These are phyloP conservation scores for Schizopygopsis malacanthus DNA, from an alignment of 2,797 vertebrate genomes.

Conservation along the genomic window DNA sequence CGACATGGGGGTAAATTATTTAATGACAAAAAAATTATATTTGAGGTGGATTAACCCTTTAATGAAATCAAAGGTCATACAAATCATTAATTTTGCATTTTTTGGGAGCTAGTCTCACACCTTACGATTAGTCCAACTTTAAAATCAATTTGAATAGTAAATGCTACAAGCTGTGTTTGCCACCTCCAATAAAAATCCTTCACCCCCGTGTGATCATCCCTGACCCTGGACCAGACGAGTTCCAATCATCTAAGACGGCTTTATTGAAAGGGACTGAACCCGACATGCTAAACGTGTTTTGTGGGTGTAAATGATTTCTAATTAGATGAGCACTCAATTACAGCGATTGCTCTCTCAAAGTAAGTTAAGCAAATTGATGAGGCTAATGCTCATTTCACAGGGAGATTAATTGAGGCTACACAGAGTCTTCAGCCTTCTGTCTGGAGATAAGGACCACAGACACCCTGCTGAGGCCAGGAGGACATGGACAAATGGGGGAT, in stretches of 20 bases:
- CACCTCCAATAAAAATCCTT: slow-evolving; percentile 33
- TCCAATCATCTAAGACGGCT: slow-evolving; percentile 37
- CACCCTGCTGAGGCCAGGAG: slow-evolving; percentile 35
- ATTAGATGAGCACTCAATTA: slow-evolving; percentile 58
- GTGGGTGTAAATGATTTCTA: slow-evolving; percentile 53
- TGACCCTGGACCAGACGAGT: slow-evolving; percentile 42
- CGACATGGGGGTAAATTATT: no score
- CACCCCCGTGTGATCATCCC: slow-evolving; percentile 40
- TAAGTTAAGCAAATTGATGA: slow-evolving; percentile 51
- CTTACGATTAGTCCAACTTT: neutral
- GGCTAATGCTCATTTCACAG: slow-evolving; percentile 57
- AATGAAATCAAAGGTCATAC: neutral
- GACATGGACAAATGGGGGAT: slow-evolving; percentile 2
- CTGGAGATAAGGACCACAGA: slow-evolving; percentile 59
- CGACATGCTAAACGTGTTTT: slow-evolving; percentile 37
- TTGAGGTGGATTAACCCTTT: no score
- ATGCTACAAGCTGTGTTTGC: slow-evolving; percentile 26
- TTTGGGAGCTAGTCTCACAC: neutral
- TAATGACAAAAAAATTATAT: no score
- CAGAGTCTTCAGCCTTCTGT: slow-evolving; percentile 51
- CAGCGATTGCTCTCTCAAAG: slow-evolving; percentile 47
- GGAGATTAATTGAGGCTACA: slow-evolving; percentile 53
- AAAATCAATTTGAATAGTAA: slow-evolving; percentile 1
- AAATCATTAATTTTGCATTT: neutral
- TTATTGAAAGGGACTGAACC: slow-evolving; percentile 55